These are phyloP conservation scores for Stomorhina lunata DNA, from an alignment of 2,888 invertebrate genomes.

Conservation along the genomic window DNA sequence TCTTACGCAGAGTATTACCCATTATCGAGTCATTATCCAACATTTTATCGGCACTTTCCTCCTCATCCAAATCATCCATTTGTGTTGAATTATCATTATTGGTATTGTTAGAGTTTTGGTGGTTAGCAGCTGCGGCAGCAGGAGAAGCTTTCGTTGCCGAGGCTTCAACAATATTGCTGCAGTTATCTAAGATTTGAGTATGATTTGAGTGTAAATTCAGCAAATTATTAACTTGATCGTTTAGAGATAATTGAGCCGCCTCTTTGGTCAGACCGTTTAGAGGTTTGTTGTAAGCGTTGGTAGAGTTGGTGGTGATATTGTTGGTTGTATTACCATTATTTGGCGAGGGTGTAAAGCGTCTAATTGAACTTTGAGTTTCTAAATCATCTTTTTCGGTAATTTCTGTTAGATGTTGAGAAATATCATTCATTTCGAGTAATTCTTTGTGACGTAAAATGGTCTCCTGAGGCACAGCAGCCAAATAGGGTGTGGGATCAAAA, in stretches of 20 bases:
- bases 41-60: constrained; percentile 53
- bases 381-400: constrained; percentile 47
- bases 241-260: constrained; percentile 51
- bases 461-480: constrained; percentile 90
- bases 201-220: constrained; percentile 43
- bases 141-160: no score
- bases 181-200: constrained; percentile 59
- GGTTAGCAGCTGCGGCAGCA: neutral
- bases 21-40: constrained; percentile 50
- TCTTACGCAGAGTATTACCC: constrained; percentile 34
- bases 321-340: constrained; percentile 53
- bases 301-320: neutral
- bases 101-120: constrained; percentile 8
- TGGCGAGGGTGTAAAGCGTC: constrained; percentile 38
- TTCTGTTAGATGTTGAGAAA: constrained; percentile 38
- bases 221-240: constrained; percentile 62
- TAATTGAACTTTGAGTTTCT: constrained; percentile 42
- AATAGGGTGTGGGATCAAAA: constrained; percentile 92
- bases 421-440: constrained; percentile 79
- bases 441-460: constrained; percentile 86
- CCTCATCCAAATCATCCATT: constrained; percentile 8
- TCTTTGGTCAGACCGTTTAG: constrained; percentile 59
- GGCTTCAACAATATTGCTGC: constrained; percentile 55
- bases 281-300: constrained; percentile 25
- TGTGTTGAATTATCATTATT: constrained; percentile 47